Conservation (phyloP, 2,888 invertebrate species). For the Odontocerum albicorne region DNA sequence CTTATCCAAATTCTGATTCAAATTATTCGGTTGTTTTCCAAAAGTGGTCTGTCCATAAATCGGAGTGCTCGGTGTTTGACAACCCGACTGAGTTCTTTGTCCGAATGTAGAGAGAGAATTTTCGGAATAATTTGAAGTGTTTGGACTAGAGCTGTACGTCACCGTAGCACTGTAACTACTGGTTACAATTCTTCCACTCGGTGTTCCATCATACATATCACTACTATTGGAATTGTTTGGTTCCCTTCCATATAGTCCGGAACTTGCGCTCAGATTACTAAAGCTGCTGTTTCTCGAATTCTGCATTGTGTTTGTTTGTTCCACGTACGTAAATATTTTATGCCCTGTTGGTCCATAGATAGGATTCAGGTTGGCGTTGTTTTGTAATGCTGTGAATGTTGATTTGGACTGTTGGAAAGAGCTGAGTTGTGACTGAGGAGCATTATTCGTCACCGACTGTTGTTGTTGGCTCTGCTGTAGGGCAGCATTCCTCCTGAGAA, state of each 20-base stretch:
- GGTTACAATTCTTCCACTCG: conserved; percentile 17
- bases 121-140: conserved; percentile 49
- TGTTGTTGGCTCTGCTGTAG: conserved; percentile 39
- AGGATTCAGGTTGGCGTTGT: conserved; percentile 50
- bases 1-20: conserved; percentile 25
- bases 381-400: conserved; percentile 43
- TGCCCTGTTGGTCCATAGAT: conserved; percentile 51
- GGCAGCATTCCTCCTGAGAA: conserved; percentile 59
- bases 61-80: conserved; percentile 35
- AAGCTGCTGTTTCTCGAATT: conserved; percentile 32
- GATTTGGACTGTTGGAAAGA: conserved; percentile 52
- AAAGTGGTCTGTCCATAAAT: conserved; percentile 51
- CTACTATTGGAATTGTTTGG: conserved; percentile 5
- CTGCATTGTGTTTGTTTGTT: conserved; percentile 29
- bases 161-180: conserved; percentile 39
- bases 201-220: conserved; percentile 39
- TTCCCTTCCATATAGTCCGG: conserved; percentile 21
- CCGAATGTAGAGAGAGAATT: conserved; percentile 52
- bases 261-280: conserved; percentile 23
- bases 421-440: conserved; percentile 42
- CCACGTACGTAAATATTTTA: conserved; percentile 30
- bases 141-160: conserved; percentile 50
- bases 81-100: conserved; percentile 46
- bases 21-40: conserved; percentile 22
- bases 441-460: conserved; percentile 23